phyloP scores from a whole-genome alignment of 2,113 vertebrate genomes.

The Dicerorhinus sumatrensis region DNA sequence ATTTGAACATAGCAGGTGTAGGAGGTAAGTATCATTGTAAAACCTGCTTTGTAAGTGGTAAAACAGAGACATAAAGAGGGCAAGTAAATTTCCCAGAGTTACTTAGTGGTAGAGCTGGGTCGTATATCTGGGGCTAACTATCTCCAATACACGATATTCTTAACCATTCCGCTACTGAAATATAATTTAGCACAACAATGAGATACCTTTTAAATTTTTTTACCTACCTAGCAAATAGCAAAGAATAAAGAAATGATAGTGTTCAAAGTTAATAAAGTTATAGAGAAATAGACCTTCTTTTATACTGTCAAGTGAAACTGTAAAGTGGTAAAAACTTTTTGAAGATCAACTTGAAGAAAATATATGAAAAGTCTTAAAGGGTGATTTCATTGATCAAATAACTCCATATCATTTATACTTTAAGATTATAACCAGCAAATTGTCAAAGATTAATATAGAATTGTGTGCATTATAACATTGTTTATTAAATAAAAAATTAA shows the following conservation, averaged over 20 bases:
- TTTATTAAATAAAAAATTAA: background rate
- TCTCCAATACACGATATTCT: background rate
- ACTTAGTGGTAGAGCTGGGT: background rate
- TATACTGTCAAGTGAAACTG: background rate
- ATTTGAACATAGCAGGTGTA: background rate
- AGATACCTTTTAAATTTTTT: background rate
- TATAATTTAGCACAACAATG: background rate
- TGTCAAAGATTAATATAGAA: background rate
- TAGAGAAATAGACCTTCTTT: background rate
- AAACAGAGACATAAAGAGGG: background rate
- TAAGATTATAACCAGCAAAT: background rate
- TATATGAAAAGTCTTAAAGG: background rate
- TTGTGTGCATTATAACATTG: background rate
- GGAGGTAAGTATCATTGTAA: background rate
- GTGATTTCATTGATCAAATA: background rate
- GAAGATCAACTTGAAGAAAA: background rate
- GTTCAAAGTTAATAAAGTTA: background rate
- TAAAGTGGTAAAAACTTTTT: background rate
- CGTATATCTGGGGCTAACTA: background rate
- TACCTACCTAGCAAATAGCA: background rate
- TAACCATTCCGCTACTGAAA: background rate
- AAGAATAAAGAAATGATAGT: background rate
- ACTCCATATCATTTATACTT: background rate
- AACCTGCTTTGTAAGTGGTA: background rate
- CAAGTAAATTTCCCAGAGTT: background rate